Percentiles rank a stretch among this genome's conserved stretches.
Conservation (phyloP, 2,797 vertebrate genomes). For the Tokudaia muenninki region DNA sequence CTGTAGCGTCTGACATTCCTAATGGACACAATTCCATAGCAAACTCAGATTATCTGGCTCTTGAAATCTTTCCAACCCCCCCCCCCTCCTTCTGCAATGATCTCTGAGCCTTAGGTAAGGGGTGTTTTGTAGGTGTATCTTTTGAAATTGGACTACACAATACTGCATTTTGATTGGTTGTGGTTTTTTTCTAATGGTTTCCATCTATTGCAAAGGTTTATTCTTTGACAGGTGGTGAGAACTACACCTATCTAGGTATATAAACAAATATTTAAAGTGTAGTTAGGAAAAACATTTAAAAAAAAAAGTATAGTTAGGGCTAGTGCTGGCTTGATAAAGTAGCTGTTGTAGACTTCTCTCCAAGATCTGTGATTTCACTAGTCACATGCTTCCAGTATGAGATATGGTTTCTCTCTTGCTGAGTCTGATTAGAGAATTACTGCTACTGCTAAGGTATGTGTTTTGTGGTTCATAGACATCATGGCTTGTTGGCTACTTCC, state of each 20-base stretch:
- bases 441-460: neutral
- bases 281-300: neutral
- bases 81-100: neutral
- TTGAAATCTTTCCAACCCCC: neutral
- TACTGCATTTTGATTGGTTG: neutral
- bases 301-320: neutral
- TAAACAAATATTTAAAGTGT: neutral
- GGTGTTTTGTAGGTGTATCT: neutral
- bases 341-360: neutral
- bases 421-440: too few relatives aligned
- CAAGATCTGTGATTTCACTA: neutral
- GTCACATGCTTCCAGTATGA: neutral
- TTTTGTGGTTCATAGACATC: neutral
- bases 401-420: neutral
- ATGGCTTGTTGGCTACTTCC: neutral
- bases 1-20: neutral
- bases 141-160: neutral
- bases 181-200: neutral
- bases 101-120: neutral
- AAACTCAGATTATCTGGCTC: neutral
- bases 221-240: neutral
- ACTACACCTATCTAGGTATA: neutral
- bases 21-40: neutral
- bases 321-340: neutral
- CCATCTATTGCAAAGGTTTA: neutral